Conservation (phyloP, 2,797 vertebrate genomes). For the Halcyon smyrnensis region DNA sequence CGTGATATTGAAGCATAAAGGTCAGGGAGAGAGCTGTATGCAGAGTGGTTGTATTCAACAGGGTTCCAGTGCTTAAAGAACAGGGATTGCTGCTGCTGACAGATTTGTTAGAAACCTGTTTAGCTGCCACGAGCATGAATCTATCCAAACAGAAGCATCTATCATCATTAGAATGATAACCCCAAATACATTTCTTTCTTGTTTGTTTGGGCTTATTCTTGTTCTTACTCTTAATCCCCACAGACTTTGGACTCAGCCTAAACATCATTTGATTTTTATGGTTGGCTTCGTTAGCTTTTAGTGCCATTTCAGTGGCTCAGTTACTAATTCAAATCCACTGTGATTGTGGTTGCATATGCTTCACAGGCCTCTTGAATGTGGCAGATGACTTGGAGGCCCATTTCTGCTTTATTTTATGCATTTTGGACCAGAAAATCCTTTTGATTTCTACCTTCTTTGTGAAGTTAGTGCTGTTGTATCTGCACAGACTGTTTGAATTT, state of each 20-base stretch:
- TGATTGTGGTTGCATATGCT: slow-evolving; percentile 39
- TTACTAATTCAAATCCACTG: slow-evolving; percentile 35
- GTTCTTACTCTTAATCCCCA: background rate
- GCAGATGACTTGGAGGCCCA: background rate
- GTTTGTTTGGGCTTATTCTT: background rate
- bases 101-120: slow-evolving; percentile 34
- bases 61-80: slow-evolving; percentile 1
- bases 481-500: slow-evolving; percentile 54
- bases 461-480: background rate
- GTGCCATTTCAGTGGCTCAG: slow-evolving; percentile 41
- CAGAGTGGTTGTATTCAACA: slow-evolving; percentile 40
- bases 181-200: background rate
- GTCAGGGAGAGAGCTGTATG: slow-evolving; percentile 29
- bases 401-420: slow-evolving; percentile 14
- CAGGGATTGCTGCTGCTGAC: slow-evolving; percentile 17
- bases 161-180: slow-evolving; percentile 13
- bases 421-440: slow-evolving; percentile 23
- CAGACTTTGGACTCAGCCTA: slow-evolving; percentile 26
- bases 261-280: slow-evolving; percentile 41
- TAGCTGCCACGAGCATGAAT: background rate
- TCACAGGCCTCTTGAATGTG: background rate
- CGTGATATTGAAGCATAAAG: slow-evolving; percentile 52
- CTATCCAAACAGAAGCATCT: slow-evolving; percentile 14
- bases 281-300: slow-evolving; percentile 50
- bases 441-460: slow-evolving; percentile 47